phyloP scores from a whole-genome alignment of 2,888 invertebrate genomes.

The Phania funesta region DNA sequence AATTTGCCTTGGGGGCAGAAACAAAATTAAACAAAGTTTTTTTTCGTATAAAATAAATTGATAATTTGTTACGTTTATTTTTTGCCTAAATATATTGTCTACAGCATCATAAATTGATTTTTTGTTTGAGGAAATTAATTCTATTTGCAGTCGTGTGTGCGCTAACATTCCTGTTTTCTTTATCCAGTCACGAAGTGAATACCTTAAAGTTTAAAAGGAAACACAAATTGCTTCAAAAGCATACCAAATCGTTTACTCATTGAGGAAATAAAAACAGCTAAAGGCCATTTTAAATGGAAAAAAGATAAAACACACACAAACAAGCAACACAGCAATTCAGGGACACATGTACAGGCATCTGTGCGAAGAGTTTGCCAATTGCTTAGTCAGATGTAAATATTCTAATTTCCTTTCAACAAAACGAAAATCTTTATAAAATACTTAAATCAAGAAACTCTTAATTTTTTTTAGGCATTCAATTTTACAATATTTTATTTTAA shows the following conservation, averaged over 20 bases:
- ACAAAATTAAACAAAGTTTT: slow-evolving; percentile 16
- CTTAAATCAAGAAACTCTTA: too few species aligned
- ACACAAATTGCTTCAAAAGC: background rate
- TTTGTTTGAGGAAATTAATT: slow-evolving; percentile 44
- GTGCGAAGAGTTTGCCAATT: slow-evolving; percentile 15
- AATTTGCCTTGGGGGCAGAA: slow-evolving; percentile 10
- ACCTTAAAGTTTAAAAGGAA: slow-evolving; percentile 7
- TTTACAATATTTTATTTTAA: too few species aligned
- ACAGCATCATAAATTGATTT: background rate
- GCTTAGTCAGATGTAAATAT: slow-evolving; percentile 39
- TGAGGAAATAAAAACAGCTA: slow-evolving; percentile 15
- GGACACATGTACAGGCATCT: background rate
- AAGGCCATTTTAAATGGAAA: slow-evolving; percentile 41
- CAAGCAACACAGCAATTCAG: background rate
- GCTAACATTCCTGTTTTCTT: background rate
- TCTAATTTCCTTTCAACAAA: slow-evolving; percentile 38
- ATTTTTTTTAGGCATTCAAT: too few species aligned
- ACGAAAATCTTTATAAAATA: too few species aligned
- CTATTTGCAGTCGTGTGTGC: slow-evolving; percentile 1
- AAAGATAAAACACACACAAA: background rate
- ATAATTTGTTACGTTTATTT: slow-evolving; percentile 25
- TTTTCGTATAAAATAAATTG: slow-evolving; percentile 12
- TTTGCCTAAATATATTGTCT: background rate
- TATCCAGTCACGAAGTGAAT: background rate
- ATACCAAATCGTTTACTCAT: background rate